These are phyloP conservation scores for Hypanus sabinus DNA, from an alignment of 2,113 vertebrate genomes.

Conservation along the genomic window DNA sequence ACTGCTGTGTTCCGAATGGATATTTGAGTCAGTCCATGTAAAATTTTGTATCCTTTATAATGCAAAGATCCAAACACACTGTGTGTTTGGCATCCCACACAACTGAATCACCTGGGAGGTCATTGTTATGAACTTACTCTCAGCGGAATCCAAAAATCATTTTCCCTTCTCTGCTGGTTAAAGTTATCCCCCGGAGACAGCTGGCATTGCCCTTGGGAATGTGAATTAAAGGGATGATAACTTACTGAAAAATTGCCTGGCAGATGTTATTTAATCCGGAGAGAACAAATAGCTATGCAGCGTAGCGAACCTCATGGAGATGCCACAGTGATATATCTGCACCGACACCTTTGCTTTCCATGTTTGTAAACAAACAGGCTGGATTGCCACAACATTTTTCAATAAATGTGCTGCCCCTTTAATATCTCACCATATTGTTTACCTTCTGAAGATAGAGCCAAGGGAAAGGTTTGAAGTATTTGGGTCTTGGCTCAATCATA, in stretches of 20 bases:
- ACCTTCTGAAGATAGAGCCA: conserved; percentile 13
- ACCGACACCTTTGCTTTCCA: not conserved
- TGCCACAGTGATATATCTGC: not conserved
- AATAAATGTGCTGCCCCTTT: not conserved
- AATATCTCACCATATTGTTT: not conserved
- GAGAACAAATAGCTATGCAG: not conserved
- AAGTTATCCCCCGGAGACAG: not conserved
- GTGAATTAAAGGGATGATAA: not conserved
- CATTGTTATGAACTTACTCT: conserved; percentile 30
- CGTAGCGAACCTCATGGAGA: not conserved
- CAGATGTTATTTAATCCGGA: not conserved
- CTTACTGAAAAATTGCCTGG: not conserved
- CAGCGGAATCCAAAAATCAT: not conserved
- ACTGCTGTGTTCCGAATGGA: not conserved
- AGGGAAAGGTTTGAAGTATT: not conserved
- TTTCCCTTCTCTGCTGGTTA: conserved; percentile 27
- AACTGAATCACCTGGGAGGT: not conserved
- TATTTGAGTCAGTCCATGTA: too few species aligned
- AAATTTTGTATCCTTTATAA: not conserved
- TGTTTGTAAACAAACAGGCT: conserved; percentile 12
- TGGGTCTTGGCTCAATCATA: not conserved
- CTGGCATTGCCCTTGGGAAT: not conserved
- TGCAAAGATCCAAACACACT: not conserved
- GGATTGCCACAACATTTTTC: not conserved
- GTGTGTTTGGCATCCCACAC: not conserved